A percentile compares a stretch with the other conserved stretches of the same genome.
Conservation (phyloP, 2,888 invertebrate species). For the Leptogaster cylindrica region DNA sequence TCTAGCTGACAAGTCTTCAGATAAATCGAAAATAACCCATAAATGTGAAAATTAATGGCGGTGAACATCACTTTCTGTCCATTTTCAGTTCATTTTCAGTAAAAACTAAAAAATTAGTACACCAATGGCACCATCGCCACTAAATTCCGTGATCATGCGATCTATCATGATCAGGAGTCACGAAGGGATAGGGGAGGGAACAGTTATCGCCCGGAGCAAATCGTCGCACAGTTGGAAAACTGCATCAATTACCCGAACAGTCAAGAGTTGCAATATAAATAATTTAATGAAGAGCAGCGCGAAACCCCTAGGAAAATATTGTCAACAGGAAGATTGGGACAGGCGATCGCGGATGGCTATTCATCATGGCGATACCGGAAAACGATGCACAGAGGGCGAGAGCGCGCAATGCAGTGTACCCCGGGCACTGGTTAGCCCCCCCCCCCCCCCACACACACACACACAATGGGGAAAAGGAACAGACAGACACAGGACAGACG, state of each 20-base stretch:
- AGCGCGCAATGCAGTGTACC: background rate
- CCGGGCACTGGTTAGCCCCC: background rate
- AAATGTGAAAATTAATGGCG: slow-evolving; percentile 32
- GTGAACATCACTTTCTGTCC: slow-evolving; percentile 30
- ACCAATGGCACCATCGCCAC: slow-evolving; percentile 13
- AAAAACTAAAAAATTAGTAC: slow-evolving; percentile 29
- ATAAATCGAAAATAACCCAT: slow-evolving; percentile 37
- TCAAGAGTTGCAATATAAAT: background rate
- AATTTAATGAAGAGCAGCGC: background rate
- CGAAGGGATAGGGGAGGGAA: background rate
- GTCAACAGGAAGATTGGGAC: slow-evolving; percentile 16
- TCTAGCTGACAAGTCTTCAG: background rate
- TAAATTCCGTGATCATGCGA: slow-evolving; percentile 28
- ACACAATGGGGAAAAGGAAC: background rate
- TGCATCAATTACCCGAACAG: slow-evolving; percentile 30
- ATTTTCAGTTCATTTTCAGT: background rate
- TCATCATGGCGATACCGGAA: slow-evolving; percentile 29
- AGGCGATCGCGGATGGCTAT: slow-evolving; percentile 7
- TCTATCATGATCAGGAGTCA: background rate
- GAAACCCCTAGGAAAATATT: slow-evolving; percentile 10
- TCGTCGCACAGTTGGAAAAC: slow-evolving; percentile 14
- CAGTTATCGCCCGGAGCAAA: background rate
- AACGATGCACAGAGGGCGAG: background rate
- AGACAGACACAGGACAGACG: slow-evolving; percentile 5
- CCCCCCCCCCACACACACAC: background rate